Evolutionary conservation across 2,113 vertebrate genomes (phyloP).

Genomic region (Eulemur rufifrons): DNA sequence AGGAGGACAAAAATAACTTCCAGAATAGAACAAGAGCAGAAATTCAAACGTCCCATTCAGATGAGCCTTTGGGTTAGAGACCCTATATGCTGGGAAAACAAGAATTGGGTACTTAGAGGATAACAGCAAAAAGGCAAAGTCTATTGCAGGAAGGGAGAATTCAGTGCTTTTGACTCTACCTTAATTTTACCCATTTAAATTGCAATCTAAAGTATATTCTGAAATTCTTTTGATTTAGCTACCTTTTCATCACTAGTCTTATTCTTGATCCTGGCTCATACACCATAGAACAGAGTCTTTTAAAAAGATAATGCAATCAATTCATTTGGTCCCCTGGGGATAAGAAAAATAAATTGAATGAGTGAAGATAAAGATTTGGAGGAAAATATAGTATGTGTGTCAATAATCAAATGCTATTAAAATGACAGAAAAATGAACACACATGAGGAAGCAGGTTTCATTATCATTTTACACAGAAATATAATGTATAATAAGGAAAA

Average conservation of each 20-base stretch:
- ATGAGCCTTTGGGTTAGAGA: background rate
- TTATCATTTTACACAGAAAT: conserved; percentile 25
- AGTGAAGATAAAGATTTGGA: background rate
- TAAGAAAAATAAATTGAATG: conserved; percentile 15
- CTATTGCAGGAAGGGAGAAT: background rate
- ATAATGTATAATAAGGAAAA: background rate
- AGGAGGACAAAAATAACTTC: conserved; percentile 61
- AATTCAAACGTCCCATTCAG: conserved; percentile 13
- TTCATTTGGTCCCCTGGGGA: background rate
- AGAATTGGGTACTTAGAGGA: background rate
- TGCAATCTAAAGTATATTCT: background rate
- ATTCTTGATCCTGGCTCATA: background rate
- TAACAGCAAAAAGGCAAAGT: background rate
- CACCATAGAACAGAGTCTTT: background rate
- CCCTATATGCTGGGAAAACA: background rate
- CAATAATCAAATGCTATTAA: background rate
- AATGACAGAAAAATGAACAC: background rate
- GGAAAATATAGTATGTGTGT: background rate
- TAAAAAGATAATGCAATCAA: background rate
- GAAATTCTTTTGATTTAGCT: background rate
- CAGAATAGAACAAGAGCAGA: conserved; percentile 43
- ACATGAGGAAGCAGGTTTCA: background rate
- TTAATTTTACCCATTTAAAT: background rate
- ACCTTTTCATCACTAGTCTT: background rate
- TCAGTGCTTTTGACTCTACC: background rate